Conservation (phyloP, 2,113 vertebrate species). For the Haplotaxodon microlepis region DNA sequence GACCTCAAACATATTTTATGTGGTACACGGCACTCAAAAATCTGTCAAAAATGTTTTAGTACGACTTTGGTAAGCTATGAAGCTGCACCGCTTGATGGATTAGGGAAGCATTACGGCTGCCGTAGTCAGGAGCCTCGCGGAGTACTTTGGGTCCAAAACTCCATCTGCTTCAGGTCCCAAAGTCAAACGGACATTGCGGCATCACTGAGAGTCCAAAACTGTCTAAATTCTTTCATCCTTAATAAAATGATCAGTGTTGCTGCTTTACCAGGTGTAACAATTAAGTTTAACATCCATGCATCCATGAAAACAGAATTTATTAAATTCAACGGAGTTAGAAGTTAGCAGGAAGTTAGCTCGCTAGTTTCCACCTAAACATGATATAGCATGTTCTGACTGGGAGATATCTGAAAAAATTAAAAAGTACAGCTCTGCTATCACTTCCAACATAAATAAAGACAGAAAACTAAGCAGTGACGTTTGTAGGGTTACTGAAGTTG, state of each 20-base stretch:
- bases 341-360: neutral
- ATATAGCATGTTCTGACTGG: accelerated
- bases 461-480: neutral
- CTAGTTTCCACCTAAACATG: neutral
- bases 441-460: neutral
- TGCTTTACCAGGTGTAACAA: neutral
- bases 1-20: neutral
- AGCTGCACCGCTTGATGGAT: neutral
- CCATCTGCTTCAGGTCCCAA: too few relatives aligned
- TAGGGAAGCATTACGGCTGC: too few relatives aligned
- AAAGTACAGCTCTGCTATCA: accelerated
- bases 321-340: neutral
- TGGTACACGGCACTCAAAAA: neutral
- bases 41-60: neutral
- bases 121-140: accelerated
- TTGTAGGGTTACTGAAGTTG: too few relatives aligned
- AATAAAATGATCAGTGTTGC: neutral
- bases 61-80: neutral
- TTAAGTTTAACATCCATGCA: neutral
- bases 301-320: too few relatives aligned
- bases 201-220: neutral
- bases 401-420: neutral
- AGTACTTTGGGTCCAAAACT: too few relatives aligned
- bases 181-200: accelerated
- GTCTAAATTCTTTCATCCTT: neutral